phyloP scores from a whole-genome alignment of 2,113 vertebrate species.

The Pteropus alecto region DNA sequence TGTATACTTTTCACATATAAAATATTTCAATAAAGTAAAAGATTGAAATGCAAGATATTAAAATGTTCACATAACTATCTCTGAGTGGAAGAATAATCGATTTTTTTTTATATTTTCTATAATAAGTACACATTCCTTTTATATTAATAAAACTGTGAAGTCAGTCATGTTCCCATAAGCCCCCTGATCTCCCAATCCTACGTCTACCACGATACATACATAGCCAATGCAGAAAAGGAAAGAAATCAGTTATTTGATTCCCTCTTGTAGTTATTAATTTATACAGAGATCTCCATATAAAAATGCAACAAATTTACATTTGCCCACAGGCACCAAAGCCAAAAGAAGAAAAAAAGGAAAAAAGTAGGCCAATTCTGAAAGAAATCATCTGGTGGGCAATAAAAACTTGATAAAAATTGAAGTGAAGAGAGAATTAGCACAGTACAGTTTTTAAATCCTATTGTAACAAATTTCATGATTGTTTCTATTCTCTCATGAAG shows the following conservation, averaged over 20 bases:
- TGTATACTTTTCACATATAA: neutral
- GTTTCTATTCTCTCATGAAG: conserved; percentile 29
- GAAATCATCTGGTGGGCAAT: conserved; percentile 64
- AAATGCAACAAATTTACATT: conserved; percentile 53
- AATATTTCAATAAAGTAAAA: neutral
- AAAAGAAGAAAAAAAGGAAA: neutral
- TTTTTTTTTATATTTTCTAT: neutral
- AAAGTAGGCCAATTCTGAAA: conserved; percentile 69
- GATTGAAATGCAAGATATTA: neutral
- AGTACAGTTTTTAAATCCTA: conserved; percentile 48
- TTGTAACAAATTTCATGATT: conserved; percentile 21
- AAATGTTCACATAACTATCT: neutral
- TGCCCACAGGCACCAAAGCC: conserved; percentile 45
- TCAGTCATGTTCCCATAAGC: neutral
- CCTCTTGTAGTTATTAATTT: conserved; percentile 61
- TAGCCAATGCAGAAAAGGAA: neutral
- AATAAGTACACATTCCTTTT: neutral
- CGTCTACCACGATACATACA: neutral
- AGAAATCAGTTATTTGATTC: conserved; percentile 48
- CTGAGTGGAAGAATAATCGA: neutral
- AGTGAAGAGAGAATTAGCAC: conserved; percentile 39
- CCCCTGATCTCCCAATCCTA: neutral
- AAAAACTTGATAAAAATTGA: conserved; percentile 64
- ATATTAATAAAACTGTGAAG: neutral
- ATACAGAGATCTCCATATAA: neutral